Evolutionary conservation across 2,888 invertebrate genomes (phyloP), one percentile per base, ranked within the genome.

Genomic region (Eulithis testata): DNA sequence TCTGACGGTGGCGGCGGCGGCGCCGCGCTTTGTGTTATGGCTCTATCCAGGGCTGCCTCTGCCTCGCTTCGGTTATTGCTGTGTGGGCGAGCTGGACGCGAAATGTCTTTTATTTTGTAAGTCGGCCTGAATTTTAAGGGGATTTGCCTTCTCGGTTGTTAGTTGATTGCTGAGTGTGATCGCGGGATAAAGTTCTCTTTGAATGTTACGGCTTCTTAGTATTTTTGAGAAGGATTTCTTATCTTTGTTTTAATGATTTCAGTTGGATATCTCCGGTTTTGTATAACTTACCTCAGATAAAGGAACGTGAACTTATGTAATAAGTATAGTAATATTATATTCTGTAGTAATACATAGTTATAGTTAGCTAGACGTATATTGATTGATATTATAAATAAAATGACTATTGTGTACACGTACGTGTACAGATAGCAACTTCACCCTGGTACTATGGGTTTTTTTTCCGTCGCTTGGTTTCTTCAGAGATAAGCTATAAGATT

Each of bases 21-120:
- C 84, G 82, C 80, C 87, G 85, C 87, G 89, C 90, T 90, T 90
- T 89, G 88, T 88, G 87, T 87, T 92, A 92, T 88, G 91, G 88
- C 92, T 91, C 88, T 90, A 91, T 73, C 73, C 77, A 75, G 76
- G 78, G 68, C 70, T 70, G 69, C 67, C 69, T 64, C 70, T 70
- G 67, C 69, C 69, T 64, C 59, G 58, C 69, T 65, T 57, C 57
- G 50, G 57, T 66, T 68, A 66, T 68, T 68, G 66, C 71, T 71
- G 73, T 71, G 73, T 73, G 69, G 68, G 73, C 66, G 66, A 64
- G 67, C 69, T 63, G 65, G 71, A 52, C 43, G 67, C 68, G 65
- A 66, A 67, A 67, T 67, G 63, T 51, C 63, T 67, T 67, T 63
- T 67, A 67, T 67, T 56, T 66, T 62, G 51, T 49, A 59, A 63